Evolutionary conservation across 35 echinoderm and acorn worm species (phyloP), one percentile per base, ranked within the genome.

Genomic region (Diadema setosum): DNA sequence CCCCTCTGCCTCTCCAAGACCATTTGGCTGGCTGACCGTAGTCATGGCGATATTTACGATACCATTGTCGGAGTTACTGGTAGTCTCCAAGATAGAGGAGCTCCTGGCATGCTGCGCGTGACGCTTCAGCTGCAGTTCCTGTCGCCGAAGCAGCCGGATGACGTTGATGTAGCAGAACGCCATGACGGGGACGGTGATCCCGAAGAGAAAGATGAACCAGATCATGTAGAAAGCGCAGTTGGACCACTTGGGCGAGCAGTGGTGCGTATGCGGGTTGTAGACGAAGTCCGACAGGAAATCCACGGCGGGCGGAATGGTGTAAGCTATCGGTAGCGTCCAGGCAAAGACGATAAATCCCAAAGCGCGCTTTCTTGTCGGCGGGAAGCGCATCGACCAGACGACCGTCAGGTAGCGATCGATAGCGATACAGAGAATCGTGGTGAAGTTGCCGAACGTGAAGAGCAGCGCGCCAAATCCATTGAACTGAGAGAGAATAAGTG

Each of bases 361-460:
- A 1, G 40, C n/a, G 11, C 73, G 73, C 11, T 41, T 11, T 41
- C 44, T 78, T 33, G 73, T 44, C 1, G 73, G 73, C 2, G 73
- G 73, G 40, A 78, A 78, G n/a, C 73, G 29, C 21, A n/a, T 78
- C 2, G 73, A 78, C 73, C 73, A 78, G 36, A 78, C 73, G 0
- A 78, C 34, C 0, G 73, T 78, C 73, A 78, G 40, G 73, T 78
- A 78, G 73, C 73, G 73, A 41, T 78, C 73, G 14, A 78, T 1
- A 24, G 73, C 39, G 73, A 78, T 78, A 6, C 15, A 26, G 2
- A 78, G 73, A n/a, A 78, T 78, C 0, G 73, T 78, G 5, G 73
- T 78, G 73, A 78, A 78, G 73, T 78, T 78, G 14, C 27, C 73
- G 73, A 78, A 78, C 16, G 73, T 78, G 14, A 78, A 78, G 20